Evolutionary conservation across 2,797 vertebrate genomes (phyloP).

Genomic region (Euthynnus affinis): DNA sequence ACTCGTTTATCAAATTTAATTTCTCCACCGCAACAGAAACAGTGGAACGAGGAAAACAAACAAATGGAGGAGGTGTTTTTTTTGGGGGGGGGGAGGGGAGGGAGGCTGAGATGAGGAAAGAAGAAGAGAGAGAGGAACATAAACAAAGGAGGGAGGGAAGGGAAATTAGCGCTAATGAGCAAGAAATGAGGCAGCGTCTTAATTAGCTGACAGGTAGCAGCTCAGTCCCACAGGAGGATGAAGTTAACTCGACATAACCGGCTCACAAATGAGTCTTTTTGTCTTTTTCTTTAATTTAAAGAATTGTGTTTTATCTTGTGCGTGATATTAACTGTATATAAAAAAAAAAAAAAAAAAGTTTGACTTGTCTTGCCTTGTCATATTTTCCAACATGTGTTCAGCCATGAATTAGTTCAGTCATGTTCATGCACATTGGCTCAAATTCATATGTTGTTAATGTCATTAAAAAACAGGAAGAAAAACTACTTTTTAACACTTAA

Average conservation of each 20-base stretch:
- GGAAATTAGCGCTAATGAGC: slow-evolving; percentile 71
- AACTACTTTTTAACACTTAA: not conserved
- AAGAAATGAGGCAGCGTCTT: slow-evolving; percentile 56
- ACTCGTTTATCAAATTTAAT: slow-evolving; percentile 94
- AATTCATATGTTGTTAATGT: not conserved
- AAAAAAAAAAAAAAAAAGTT: not conserved
- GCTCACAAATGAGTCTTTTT: not conserved
- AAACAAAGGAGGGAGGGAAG: slow-evolving; percentile 55
- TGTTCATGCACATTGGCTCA: not conserved
- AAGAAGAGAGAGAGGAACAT: slow-evolving; percentile 3
- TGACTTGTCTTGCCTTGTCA: not conserved
- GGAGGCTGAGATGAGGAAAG: not conserved
- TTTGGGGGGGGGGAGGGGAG: not conserved
- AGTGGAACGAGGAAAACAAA: slow-evolving; percentile 73
- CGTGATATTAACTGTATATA: too few relatives aligned
- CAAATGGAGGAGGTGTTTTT: slow-evolving; percentile 58
- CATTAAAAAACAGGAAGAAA: not conserved
- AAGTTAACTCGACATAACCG: slow-evolving; percentile 18
- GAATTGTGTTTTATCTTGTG: not conserved
- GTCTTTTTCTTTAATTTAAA: not conserved
- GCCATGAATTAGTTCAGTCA: not conserved
- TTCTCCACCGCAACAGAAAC: slow-evolving; percentile 79
- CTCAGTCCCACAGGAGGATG: slow-evolving; percentile 55
- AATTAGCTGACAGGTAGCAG: slow-evolving; percentile 74
- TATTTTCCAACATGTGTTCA: not conserved